A percentile compares a stretch with the other conserved stretches of the same genome.
phyloP scores from a whole-genome alignment of 2,113 vertebrate genomes.

The Rhea pennata region DNA sequence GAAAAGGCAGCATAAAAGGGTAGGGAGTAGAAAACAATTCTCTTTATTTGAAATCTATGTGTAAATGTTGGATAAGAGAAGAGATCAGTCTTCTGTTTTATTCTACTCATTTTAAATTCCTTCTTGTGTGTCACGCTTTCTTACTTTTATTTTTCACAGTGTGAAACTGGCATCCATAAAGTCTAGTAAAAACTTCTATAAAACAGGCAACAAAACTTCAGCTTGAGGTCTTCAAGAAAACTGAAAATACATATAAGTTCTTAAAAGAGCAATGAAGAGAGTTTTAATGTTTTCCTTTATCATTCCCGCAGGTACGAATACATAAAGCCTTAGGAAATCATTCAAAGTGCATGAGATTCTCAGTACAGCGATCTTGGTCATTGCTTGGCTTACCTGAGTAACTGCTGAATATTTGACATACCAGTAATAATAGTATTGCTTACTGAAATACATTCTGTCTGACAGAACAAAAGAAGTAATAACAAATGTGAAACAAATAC shows the following conservation, averaged over 20 bases:
- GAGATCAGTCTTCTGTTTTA: neutral
- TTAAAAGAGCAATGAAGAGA: neutral
- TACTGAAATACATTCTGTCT: neutral
- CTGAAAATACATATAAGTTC: neutral
- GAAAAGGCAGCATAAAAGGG: neutral
- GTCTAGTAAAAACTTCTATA: neutral
- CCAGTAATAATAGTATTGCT: neutral
- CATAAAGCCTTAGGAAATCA: neutral
- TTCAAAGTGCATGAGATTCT: neutral
- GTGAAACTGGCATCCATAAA: neutral
- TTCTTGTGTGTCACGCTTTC: neutral
- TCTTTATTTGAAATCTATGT: neutral
- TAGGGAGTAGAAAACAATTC: neutral
- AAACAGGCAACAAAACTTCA: conserved; percentile 12
- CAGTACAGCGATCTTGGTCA: neutral
- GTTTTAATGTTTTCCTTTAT: neutral
- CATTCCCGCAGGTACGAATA: neutral
- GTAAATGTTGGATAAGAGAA: neutral
- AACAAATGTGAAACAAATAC: neutral
- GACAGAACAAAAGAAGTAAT: neutral
- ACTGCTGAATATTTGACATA: neutral
- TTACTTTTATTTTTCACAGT: neutral
- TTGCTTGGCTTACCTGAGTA: neutral
- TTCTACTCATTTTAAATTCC: neutral
- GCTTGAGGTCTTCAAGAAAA: neutral